Base-by-base conservation (phyloP, 2,888 invertebrate genomes). In the Epirrhoe tristata region DNA sequence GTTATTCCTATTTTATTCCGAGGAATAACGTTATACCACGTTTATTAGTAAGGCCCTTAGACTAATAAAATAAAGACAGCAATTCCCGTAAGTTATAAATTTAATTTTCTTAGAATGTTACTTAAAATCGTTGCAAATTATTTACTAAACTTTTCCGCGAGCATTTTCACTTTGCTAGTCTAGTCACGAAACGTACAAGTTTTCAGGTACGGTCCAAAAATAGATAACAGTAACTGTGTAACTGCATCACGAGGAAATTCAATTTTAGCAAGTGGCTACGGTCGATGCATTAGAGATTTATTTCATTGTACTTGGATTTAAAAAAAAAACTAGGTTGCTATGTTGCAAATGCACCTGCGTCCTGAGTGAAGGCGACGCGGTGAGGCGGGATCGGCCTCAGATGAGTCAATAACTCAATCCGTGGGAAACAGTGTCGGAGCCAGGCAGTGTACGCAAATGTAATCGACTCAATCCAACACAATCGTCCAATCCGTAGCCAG, bases 331-430 rank as follows among this genome's bases (percentile, higher is more conserved):
- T 67, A 0, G 32, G 16, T 65, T 63, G 58, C 64, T 60, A 63
- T 71, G 71, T 24, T 24, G 24, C 24, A 24, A 24, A 24, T 75
- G 82, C 86, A 87, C 84, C 87, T 89, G 88, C 72, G 81, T 52
- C 74, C 71, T 72, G 77, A 69, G 73, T 66, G 54, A 66, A 70
- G 62, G 71, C 75, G 73, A 72, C 78, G 74, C 65, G 63, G 69
- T 60, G 71, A 72, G 77, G 68, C 73, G 66, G 67, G 61, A 74
- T 73, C 74, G 73, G 74, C 72, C 72, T 72, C 76, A 74, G 77
- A 82, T 83, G 82, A 81, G 86, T 82, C 81, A 80, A 85, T 89
- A 89, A 90, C 83, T 86, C 87, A 86, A 90, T 89, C 82, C 75
- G 73, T 7, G 60, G 53, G 7, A 7, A 43, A 43, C 58, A 46